Percentiles rank a stretch among this genome's conserved stretches.
Conservation (phyloP, 2,888 invertebrate species). For the Harmothoe impar region DNA sequence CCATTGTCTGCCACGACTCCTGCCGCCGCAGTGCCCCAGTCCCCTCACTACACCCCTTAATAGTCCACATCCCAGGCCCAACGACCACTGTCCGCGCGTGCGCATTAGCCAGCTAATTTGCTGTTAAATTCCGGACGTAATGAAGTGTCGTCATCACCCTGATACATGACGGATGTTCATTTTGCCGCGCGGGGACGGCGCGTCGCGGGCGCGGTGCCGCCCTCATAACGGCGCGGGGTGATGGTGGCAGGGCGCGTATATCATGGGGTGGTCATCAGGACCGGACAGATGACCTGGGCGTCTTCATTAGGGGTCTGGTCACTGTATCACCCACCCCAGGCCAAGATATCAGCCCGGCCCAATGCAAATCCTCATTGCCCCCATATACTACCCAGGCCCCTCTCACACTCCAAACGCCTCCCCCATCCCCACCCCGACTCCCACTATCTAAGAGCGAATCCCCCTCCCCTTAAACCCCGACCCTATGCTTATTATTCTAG, state of each 20-base stretch:
- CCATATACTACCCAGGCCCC: neutral
- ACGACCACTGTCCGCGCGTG: neutral
- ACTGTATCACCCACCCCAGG: conserved; percentile 28
- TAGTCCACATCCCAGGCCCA: neutral
- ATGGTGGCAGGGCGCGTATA: conserved; percentile 27
- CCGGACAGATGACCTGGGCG: conserved; percentile 30
- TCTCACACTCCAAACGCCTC: neutral
- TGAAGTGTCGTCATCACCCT: conserved; percentile 53
- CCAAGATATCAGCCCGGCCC: conserved; percentile 32
- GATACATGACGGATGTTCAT: conserved; percentile 54
- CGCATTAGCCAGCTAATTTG: conserved; percentile 56
- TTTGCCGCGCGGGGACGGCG: conserved; percentile 31
- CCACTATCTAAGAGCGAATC: neutral
- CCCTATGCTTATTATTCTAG: too few relatives aligned
- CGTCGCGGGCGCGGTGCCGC: conserved; percentile 6
- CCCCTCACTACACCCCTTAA: neutral
- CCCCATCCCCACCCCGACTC: neutral
- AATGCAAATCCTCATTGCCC: conserved; percentile 48
- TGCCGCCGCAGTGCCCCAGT: neutral
- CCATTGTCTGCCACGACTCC: too few relatives aligned
- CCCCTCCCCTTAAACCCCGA: too few relatives aligned
- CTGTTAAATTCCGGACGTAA: conserved; percentile 49
- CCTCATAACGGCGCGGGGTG: conserved; percentile 36
- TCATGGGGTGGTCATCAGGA: conserved; percentile 10
- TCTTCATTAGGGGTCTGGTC: conserved; percentile 51